Percentiles rank a stretch among this genome's conserved stretches.
Evolutionary conservation across 2,797 vertebrate genomes (phyloP).

Genomic region (Remorina albescens): DNA sequence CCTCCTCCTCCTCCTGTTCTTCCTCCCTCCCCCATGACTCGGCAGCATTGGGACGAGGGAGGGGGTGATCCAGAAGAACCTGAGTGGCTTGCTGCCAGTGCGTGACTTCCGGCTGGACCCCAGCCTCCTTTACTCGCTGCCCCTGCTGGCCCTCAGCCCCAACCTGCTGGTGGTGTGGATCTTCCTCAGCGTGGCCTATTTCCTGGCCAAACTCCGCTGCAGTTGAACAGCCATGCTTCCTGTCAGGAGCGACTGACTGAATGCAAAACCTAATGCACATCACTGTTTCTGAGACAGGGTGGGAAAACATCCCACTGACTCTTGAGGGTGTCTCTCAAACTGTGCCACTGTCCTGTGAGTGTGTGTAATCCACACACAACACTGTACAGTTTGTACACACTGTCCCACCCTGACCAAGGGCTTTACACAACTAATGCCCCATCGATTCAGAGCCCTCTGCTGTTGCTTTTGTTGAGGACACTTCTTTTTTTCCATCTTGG

Average conservation of each 20-base stretch:
- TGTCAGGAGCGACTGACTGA: background rate
- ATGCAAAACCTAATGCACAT: background rate
- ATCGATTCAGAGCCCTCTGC: background rate
- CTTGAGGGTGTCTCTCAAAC: constrained; percentile 44
- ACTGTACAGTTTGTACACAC: constrained; percentile 26
- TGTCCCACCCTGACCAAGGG: constrained; percentile 45
- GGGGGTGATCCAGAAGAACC: constrained; percentile 99
- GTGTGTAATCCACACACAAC: constrained; percentile 34
- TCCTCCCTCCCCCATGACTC: constrained; percentile 82
- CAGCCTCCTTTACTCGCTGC: constrained; percentile 97
- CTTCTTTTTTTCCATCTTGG: background rate
- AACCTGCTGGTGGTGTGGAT: constrained; percentile 99
- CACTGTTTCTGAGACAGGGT: background rate
- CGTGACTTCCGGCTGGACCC: constrained; percentile 97
- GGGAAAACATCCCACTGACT: constrained; percentile 18
- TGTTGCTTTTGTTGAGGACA: background rate
- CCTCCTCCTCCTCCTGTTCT: constrained; percentile 57
- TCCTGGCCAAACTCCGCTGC: constrained; percentile 97
- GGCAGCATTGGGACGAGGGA: constrained; percentile 98
- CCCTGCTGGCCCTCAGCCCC: constrained; percentile 96
- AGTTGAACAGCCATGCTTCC: constrained; percentile 82
- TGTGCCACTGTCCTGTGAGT: constrained; percentile 57
- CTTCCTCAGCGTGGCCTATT: constrained; percentile 95
- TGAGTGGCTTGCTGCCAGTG: constrained; percentile 97
- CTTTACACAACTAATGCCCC: constrained; percentile 18